Evolutionary conservation across 1,140 invertebrate genomes (phyloP).

Genomic region (Danaus melanippus): DNA sequence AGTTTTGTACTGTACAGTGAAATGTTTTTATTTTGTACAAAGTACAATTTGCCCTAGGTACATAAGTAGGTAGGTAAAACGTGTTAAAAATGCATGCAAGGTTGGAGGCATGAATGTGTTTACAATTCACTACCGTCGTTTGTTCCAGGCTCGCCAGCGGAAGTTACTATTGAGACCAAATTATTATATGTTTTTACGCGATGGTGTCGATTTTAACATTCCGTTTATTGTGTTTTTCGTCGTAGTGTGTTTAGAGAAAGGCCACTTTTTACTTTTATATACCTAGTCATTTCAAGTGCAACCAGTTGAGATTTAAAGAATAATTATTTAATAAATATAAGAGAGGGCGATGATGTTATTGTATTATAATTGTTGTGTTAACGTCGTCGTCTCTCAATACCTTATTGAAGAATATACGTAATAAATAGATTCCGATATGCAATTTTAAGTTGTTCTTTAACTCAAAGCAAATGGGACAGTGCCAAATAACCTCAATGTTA

Average conservation of each 20-base stretch:
- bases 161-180: conserved; percentile 70
- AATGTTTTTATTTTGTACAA: conserved; percentile 66
- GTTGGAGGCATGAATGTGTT: conserved; percentile 56
- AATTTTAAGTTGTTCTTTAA: conserved; percentile 40
- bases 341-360: conserved; percentile 28
- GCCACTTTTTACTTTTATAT: conserved; percentile 63
- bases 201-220: conserved; percentile 72
- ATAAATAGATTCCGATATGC: conserved; percentile 42
- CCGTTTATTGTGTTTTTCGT: conserved; percentile 53
- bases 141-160: conserved; percentile 55
- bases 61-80: conserved; percentile 69
- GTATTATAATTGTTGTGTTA: conserved; percentile 60
- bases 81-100: conserved; percentile 62
- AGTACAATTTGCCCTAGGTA: conserved; percentile 68
- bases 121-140: conserved; percentile 46
- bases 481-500: conserved; percentile 68
- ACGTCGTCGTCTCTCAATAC: conserved; percentile 24
- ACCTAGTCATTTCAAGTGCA: conserved; percentile 70
- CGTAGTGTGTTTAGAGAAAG: conserved; percentile 54
- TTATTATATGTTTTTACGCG: conserved; percentile 68
- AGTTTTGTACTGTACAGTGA: conserved; percentile 54
- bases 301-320: conserved; percentile 67
- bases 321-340: conserved; percentile 49
- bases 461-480: conserved; percentile 60
- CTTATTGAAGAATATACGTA: conserved; percentile 15